Base-by-base conservation (phyloP, 2,797 vertebrate species). In the Anguilla anguilla region DNA sequence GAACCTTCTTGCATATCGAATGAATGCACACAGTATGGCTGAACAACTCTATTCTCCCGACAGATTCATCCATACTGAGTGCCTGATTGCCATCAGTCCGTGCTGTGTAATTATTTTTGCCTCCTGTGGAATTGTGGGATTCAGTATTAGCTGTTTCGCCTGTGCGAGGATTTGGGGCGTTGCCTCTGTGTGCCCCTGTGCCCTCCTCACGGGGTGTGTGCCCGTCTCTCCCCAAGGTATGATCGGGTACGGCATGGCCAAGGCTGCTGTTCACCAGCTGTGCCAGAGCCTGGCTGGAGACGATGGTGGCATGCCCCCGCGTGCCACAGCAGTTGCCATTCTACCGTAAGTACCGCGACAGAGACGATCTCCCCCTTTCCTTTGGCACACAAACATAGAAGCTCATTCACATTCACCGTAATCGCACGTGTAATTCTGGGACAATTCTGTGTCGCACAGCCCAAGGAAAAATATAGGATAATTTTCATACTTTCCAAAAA, bases 211-310 rank as follows among this genome's bases (percentile, higher is more conserved):
- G 43, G 74, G 35, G 35, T 77, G 74, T 77, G 74, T 6, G 3
- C 35, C 74, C 74, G 86, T 85, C 25, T 86, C 28, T 84, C 39
- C 85, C 77, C 53, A 92, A 99, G 99, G 98, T 31, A 99, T 99
- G 99, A 92, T 98, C 0, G 98, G 97, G 25, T 99, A 99, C 0
- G 98, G 99, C 89, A 98, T 99, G 98, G 97, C 98, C 88, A 99
- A 99, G 93, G 98, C 97, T 15, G 97, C 98, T 0, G 96, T 99
- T 85, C 99, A 99, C 89, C 99, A 99, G 95, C 96, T 99, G 61
- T 99, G 98, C 91, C 96, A 94, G 95, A 99, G 99, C 91, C 96
- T 99, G 0, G 96, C 97, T 0, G 96, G 94, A 11, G 95, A 97
- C 64, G 96, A 92, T 91, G 97, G 97, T 0, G 98, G 99, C 46